Conservation (phyloP, 2,113 vertebrate genomes). For the Pygoscelis antarcticus region DNA sequence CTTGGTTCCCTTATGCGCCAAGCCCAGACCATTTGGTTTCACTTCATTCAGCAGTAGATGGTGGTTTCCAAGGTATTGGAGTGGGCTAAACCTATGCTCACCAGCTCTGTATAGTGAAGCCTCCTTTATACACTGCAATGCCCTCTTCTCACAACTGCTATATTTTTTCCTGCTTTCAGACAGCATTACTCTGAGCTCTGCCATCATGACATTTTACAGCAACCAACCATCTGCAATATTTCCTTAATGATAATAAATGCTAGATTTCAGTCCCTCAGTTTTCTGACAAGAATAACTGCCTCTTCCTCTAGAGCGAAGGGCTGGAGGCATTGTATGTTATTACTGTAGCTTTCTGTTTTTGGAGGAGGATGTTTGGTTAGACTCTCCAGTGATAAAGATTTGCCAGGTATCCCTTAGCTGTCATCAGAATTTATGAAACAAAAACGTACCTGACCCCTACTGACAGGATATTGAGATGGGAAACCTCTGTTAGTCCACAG, state of each 20-base stretch:
- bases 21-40: neutral
- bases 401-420: conserved; percentile 6
- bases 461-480: neutral
- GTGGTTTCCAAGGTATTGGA: neutral
- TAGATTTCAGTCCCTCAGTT: neutral
- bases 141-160: neutral
- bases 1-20: rapidly evolving
- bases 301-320: neutral
- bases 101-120: neutral
- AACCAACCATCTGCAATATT: neutral
- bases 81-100: neutral
- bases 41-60: neutral
- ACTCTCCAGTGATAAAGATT: neutral
- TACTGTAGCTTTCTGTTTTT: neutral
- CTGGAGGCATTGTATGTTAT: neutral
- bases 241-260: neutral
- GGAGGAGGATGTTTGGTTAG: neutral
- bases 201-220: neutral
- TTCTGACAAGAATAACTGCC: neutral
- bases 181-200: neutral
- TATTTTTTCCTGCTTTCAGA: neutral
- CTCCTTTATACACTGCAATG: neutral
- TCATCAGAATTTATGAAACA: conserved; percentile 21
- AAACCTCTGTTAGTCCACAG: conserved; percentile 21
- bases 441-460: neutral